These are phyloP conservation scores for Eulemur rufifrons DNA, from an alignment of 2,113 vertebrate genomes.

Conservation along the genomic window DNA sequence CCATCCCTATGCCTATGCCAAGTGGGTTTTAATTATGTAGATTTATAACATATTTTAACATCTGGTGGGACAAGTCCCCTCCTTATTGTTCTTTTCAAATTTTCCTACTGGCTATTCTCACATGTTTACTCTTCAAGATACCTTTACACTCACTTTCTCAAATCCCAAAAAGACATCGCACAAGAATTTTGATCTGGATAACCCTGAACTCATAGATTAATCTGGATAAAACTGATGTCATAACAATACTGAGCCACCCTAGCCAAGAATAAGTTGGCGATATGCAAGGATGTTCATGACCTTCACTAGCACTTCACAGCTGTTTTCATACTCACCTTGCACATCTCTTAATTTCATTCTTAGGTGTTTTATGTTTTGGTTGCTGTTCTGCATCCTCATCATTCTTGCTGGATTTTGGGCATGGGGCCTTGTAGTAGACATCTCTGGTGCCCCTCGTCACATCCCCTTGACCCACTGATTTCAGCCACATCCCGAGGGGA, in stretches of 20 bases:
- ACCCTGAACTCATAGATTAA: not conserved
- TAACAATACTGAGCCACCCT: not conserved
- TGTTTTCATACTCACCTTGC: not conserved
- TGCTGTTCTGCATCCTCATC: no score
- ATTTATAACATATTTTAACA: not conserved
- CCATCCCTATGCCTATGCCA: not conserved
- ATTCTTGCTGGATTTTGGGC: not conserved
- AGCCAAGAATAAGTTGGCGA: not conserved
- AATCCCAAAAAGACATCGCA: not conserved
- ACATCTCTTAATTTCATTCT: not conserved
- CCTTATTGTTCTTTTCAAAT: not conserved
- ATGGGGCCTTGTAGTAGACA: rapidly evolving
- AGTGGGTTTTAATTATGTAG: not conserved
- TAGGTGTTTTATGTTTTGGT: not conserved
- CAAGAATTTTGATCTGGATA: not conserved
- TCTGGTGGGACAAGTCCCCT: not conserved
- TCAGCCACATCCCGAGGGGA: not conserved
- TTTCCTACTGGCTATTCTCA: not conserved
- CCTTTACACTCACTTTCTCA: not conserved
- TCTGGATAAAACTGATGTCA: not conserved
- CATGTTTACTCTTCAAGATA: not conserved
- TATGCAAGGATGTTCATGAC: not conserved
- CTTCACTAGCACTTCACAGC: not conserved
- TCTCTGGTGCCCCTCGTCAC: not conserved
- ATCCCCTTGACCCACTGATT: not conserved